A percentile compares a stretch with the other conserved stretches of the same genome.
Evolutionary conservation across 2,888 invertebrate genomes (phyloP).

Genomic region (Autographa pulchrina): DNA sequence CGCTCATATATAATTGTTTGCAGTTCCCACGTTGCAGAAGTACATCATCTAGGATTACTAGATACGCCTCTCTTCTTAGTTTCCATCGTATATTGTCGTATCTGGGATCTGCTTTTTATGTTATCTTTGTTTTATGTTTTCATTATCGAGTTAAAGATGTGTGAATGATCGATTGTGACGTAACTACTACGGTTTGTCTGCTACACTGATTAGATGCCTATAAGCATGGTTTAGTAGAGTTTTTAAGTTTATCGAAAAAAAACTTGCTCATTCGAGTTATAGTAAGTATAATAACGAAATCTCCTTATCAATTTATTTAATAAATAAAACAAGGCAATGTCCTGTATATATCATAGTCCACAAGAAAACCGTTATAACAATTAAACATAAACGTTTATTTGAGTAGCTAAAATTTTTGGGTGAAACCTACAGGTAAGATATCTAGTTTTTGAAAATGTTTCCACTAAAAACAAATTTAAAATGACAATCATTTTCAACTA

Average conservation of each 20-base stretch:
- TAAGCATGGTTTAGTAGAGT: neutral
- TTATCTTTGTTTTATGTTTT: constrained; percentile 35
- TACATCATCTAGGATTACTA: constrained; percentile 52
- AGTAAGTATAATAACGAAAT: too few relatives aligned
- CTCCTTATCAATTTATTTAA: too few relatives aligned
- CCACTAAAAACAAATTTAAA: too few relatives aligned
- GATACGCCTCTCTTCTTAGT: constrained; percentile 31
- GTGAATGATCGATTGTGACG: constrained; percentile 35
- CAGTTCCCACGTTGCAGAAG: constrained; percentile 59
- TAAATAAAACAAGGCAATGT: too few relatives aligned
- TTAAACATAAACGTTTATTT: too few relatives aligned
- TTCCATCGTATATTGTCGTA: constrained; percentile 54
- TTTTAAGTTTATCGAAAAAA: neutral
- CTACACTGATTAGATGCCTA: neutral
- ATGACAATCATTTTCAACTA: too few relatives aligned
- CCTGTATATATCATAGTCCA: too few relatives aligned
- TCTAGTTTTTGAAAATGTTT: too few relatives aligned
- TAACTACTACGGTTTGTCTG: constrained; percentile 7
- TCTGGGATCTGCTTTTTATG: constrained; percentile 42
- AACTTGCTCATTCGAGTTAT: neutral
- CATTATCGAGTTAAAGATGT: constrained; percentile 22
- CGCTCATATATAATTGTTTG: constrained; percentile 51
- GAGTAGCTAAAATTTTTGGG: too few relatives aligned
- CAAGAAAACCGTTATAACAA: too few relatives aligned
- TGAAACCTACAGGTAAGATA: too few relatives aligned